Evolutionary conservation across 2,797 vertebrate genomes (phyloP).

Genomic region (Enteromius thamalakanensis): DNA sequence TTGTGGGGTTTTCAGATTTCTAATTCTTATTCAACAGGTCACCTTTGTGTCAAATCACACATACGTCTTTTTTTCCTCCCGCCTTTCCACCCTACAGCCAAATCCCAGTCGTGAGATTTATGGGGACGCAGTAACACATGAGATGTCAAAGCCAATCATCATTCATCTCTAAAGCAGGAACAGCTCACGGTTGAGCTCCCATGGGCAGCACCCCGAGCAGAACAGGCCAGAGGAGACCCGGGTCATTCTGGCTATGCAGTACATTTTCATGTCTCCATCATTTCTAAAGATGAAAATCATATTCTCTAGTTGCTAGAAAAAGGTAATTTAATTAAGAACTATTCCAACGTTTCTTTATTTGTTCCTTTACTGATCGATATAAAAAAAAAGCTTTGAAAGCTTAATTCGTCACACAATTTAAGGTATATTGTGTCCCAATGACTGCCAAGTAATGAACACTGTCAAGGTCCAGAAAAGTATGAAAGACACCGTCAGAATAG

Average conservation of each 20-base stretch:
- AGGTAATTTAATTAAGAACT: neutral
- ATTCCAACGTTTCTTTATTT: neutral
- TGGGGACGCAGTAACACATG: conserved; percentile 42
- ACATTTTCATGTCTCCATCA: neutral
- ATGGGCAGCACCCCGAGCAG: conserved; percentile 30
- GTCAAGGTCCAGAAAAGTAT: too few species aligned
- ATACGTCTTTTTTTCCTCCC: neutral
- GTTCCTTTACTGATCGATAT: neutral
- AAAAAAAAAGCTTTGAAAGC: too few species aligned
- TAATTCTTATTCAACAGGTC: conserved; percentile 20
- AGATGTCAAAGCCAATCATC: conserved; percentile 45
- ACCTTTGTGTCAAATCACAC: conserved; percentile 5
- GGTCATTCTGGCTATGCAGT: neutral
- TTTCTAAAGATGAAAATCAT: conserved; percentile 2
- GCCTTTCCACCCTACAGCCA: conserved; percentile 44
- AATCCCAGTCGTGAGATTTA: conserved; percentile 50
- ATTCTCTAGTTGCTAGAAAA: neutral
- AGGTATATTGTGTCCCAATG: too few species aligned
- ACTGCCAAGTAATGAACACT: too few species aligned
- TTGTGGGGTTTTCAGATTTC: neutral
- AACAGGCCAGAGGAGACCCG: conserved; percentile 14
- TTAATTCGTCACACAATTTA: too few species aligned
- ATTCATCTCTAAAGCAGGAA: conserved; percentile 47
- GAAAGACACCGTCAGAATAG: too few species aligned
- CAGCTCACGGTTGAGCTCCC: conserved; percentile 46